phyloP scores from a whole-genome alignment of 2,888 invertebrate species.

The Agrochola litura region DNA sequence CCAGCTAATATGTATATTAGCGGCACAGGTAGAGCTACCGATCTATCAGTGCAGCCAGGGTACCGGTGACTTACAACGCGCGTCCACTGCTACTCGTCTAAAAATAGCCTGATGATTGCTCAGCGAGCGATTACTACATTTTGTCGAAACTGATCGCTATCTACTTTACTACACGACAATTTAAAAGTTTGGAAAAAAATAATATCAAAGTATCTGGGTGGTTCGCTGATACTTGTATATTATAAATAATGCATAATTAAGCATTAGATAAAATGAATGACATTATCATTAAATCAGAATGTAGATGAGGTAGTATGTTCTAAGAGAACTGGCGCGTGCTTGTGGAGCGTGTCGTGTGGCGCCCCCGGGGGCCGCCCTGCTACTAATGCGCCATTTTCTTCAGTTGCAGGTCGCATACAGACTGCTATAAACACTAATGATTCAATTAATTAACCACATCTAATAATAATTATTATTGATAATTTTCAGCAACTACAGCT shows the following conservation, averaged over 20 bases:
- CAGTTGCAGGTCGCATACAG: conserved; percentile 81
- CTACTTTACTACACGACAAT: background rate
- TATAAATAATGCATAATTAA: background rate
- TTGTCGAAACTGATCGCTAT: background rate
- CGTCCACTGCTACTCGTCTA: background rate
- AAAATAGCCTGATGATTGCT: background rate
- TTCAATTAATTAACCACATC: conserved; percentile 73
- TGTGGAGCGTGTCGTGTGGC: conserved; percentile 51
- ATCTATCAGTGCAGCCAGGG: background rate
- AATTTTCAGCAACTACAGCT: conserved; percentile 81
- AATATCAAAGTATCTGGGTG: background rate
- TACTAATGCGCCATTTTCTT: conserved; percentile 81
- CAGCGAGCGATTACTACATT: background rate
- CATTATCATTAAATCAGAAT: background rate
- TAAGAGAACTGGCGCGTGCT: background rate
- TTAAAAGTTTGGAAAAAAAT: background rate
- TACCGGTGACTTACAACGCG: background rate
- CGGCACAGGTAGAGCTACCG: background rate
- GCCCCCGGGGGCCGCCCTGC: conserved; percentile 38
- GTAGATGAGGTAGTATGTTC: background rate
- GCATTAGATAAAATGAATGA: background rate
- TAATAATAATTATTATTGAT: conserved; percentile 71
- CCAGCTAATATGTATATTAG: background rate
- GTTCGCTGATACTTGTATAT: background rate
- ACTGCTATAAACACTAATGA: conserved; percentile 70